Base-by-base conservation (phyloP, 2,888 invertebrate genomes). In the Temnothorax unifasciatus region DNA sequence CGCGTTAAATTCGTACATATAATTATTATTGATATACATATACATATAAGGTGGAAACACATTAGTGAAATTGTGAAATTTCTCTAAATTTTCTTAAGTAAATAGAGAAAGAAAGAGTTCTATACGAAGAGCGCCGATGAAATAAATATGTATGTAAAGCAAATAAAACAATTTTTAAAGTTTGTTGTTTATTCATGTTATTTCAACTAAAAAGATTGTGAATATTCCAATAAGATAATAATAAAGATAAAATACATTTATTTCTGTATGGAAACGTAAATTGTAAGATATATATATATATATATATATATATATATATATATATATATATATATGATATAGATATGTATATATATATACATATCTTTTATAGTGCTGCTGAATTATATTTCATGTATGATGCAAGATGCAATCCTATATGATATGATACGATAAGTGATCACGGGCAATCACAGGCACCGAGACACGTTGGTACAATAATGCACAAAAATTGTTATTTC, bases 51-150 rank as follows among this genome's bases (percentile, higher is more conserved):
- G 6, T 29, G 38, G 73, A 83, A 52, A 44, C 82, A 29, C 29
- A 44, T 61, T 64, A 86, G 66, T 74, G 68, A 9, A 82, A 66
- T 71, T 83, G 21, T 85, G 77, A 57, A 82, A 82, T 82, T 86
- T 86, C 69, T 86, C 83, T 88, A 84, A 54, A 88, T 88, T 89
- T 79, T 85, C 83, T 66, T 84, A 87, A n/a, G n/a, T n/a, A n/a
- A 88, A 69, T 83, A 83, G 6, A 34, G 34, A 5, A 5, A 34
- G 34, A 34, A 4, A 34, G 34, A 34, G 38, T 25, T 61, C n/a
- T 84, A 75, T 34, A 54, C 29, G 6, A 75, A 38, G 50, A 57
- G 4, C 47, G 41, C 47, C 50, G n/a, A 76, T 38, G 66, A 71
- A 76, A 52, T 21, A 63, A 71, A 59, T 57, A 47, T 75, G 47